Base-by-base conservation (phyloP, 2,797 vertebrate genomes). In the Spinus olivaceus region DNA sequence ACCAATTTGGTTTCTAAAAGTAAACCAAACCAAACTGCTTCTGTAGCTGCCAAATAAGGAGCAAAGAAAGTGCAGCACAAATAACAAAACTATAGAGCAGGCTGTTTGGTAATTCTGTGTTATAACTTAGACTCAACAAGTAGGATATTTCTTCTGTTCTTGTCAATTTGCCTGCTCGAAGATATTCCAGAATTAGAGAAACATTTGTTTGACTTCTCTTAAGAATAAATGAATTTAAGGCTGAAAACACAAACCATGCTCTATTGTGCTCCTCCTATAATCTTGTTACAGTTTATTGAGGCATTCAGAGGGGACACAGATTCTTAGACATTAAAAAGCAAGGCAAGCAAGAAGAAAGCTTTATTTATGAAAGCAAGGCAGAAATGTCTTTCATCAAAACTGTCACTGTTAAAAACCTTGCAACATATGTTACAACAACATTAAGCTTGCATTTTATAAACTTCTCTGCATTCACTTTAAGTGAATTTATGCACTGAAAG, bases 401-500 rank as follows among this genome's bases (percentile, higher is more conserved):
- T 96, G 96, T 95, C 97, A 97, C 79, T 95, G 95, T 91, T 97
- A 93, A 96, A 98, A 95, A 90, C 67, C 94, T 95, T 92, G 90
- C 72, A 95, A 95, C 95, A 96, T 97, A 97, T 97, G 97, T 97
- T 97, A 96, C 94, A 97, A 97, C 87, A 97, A 97, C 95, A 96
- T 97, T 97, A 97, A 97, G 92, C 96, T 94, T 96, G 93, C 92
- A 97, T 97, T 98, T 98, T 97, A 97, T 95, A 98, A 98, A 98
- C 97, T 98, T 98, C 95, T 96, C 96, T 95, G 94, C 94, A 86
- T 98, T 98, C 96, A 96, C 97, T 97, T 94, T 95, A 97, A 98
- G 96, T 95, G 97, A 98, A 98, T 99, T 98, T 98, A 99, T 98
- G 97, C 97, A 97, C 96, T 97, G 96, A 97, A 98, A 97, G 97